These are phyloP conservation scores for Ceratosolen fusciceps DNA, from an alignment of 1,140 invertebrate genomes.

Conservation along the genomic window DNA sequence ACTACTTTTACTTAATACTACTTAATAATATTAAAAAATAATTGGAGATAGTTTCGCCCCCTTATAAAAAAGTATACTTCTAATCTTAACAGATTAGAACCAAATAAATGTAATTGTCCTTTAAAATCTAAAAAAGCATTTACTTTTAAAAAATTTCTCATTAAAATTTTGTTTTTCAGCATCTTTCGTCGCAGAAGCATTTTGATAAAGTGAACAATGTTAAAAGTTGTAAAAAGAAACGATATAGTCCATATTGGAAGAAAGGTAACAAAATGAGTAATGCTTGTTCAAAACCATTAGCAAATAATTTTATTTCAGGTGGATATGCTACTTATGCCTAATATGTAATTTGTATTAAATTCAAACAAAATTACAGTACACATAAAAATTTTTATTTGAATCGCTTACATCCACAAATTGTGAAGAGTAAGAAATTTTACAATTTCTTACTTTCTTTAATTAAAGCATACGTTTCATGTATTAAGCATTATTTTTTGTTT, in stretches of 20 bases:
- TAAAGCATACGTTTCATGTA: not conserved
- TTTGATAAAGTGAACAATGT: slow-evolving; percentile 59
- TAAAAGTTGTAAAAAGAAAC: slow-evolving; percentile 60
- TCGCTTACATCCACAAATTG: not conserved
- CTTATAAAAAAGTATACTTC: too few relatives aligned
- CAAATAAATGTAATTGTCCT: too few relatives aligned
- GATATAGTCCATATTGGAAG: slow-evolving; percentile 64
- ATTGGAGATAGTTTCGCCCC: too few relatives aligned
- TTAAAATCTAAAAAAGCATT: too few relatives aligned
- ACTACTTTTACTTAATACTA: too few relatives aligned
- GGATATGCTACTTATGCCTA: slow-evolving; percentile 47
- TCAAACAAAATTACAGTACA: too few relatives aligned
- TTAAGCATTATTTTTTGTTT: not conserved
- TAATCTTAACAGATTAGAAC: too few relatives aligned
- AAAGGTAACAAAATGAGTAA: slow-evolving; percentile 54
- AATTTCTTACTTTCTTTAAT: not conserved
- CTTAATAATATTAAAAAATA: not conserved
- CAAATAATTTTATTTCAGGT: slow-evolving; percentile 64
- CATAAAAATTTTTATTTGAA: not conserved
- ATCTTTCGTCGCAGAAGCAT: slow-evolving; percentile 67
- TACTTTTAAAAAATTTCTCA: too few relatives aligned
- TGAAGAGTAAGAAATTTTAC: not conserved
- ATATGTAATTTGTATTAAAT: not conserved
- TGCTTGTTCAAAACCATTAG: slow-evolving; percentile 50
- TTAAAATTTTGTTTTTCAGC: slow-evolving; percentile 59